Percentiles rank a stretch among this genome's conserved stretches.
phyloP scores from a whole-genome alignment of 1,140 invertebrate species.

The Drosophila nigrodunni region DNA sequence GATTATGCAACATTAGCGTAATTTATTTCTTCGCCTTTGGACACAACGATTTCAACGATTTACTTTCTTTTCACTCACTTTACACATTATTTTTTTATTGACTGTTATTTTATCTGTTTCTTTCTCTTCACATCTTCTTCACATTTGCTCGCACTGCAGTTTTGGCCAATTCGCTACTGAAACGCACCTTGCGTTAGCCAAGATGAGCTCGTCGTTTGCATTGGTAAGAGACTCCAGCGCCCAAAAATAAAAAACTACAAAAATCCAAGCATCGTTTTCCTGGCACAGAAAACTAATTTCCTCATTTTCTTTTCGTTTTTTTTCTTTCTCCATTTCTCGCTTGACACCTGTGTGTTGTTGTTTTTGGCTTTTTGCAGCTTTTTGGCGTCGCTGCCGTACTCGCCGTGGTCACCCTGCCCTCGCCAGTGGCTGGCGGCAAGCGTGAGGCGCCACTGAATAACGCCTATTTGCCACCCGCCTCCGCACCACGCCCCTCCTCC shows the following conservation, averaged over 20 bases:
- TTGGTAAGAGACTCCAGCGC: slow-evolving; percentile 49
- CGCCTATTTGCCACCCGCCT: slow-evolving; percentile 58
- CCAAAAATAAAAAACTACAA: not conserved
- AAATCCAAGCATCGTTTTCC: not conserved
- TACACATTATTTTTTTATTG: not conserved
- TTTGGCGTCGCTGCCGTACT: slow-evolving; percentile 64
- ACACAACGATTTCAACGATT: slow-evolving; percentile 15
- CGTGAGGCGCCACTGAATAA: slow-evolving; percentile 76
- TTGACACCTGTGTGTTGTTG: not conserved
- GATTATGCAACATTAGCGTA: slow-evolving; percentile 73
- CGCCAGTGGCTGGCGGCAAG: slow-evolving; percentile 55
- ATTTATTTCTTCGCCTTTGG: slow-evolving; percentile 58
- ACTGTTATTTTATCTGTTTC: not conserved
- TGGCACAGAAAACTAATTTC: slow-evolving; percentile 73
- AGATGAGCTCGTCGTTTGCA: slow-evolving; percentile 45
- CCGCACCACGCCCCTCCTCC: slow-evolving; percentile 49
- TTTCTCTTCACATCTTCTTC: slow-evolving; percentile 22
- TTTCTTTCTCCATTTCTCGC: not conserved
- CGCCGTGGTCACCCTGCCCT: slow-evolving; percentile 35
- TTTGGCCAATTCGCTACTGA: slow-evolving; percentile 67
- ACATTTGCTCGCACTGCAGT: slow-evolving; percentile 23
- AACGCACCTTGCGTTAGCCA: slow-evolving; percentile 44
- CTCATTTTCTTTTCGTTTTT: slow-evolving; percentile 52
- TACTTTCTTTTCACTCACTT: slow-evolving; percentile 54
- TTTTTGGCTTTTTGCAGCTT: slow-evolving; percentile 48